A percentile compares a stretch with the other conserved stretches of the same genome.
Evolutionary conservation across 2,797 vertebrate genomes (phyloP).

Genomic region (Cephalopachus bancanus): DNA sequence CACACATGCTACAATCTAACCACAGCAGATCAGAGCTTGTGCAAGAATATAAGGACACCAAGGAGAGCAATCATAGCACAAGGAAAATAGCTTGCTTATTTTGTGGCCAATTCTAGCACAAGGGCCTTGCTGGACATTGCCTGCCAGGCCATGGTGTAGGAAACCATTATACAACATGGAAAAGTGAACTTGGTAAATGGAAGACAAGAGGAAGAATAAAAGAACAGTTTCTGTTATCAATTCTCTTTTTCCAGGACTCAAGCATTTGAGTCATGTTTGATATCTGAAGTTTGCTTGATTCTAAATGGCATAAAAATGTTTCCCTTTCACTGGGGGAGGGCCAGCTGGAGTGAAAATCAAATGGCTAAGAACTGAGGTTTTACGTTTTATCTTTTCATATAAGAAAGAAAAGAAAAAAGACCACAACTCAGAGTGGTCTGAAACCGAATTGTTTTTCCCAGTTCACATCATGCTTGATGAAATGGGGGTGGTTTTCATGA

Average conservation of each 20-base stretch:
- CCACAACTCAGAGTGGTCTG: constrained; percentile 67
- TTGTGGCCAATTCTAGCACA: neutral
- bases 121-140: neutral
- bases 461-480: constrained; percentile 82
- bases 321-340: neutral
- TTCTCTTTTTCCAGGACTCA: constrained; percentile 26
- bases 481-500: constrained; percentile 86
- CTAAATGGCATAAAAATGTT: constrained; percentile 6
- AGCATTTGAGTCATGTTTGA: neutral
- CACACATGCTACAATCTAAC: neutral
- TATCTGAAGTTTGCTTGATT: constrained; percentile 62
- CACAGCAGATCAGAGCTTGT: neutral
- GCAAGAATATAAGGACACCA: neutral
- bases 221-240: neutral
- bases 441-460: constrained; percentile 81
- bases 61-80: neutral
- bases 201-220: constrained; percentile 46
- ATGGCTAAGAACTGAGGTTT: constrained; percentile 39
- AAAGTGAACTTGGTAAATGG: constrained; percentile 28
- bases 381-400: constrained; percentile 73
- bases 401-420: neutral
- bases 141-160: neutral
- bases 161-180: neutral
- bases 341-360: constrained; percentile 66
- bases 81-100: neutral